phyloP scores from a whole-genome alignment of 2,797 vertebrate species.

The Galagoides demidoff region DNA sequence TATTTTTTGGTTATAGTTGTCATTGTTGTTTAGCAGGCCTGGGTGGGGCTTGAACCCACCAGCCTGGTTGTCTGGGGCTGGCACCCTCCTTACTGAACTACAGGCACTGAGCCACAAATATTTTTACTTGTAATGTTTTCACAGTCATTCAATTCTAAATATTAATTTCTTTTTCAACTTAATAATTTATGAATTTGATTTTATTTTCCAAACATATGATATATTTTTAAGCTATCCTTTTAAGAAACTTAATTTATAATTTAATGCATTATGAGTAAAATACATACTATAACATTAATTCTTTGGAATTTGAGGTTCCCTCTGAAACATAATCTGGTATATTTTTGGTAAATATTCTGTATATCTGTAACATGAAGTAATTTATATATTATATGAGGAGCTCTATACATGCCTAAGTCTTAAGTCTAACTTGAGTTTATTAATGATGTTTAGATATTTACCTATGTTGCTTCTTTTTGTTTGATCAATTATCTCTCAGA shows the following conservation, averaged over 20 bases:
- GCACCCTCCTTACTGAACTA: too few relatives aligned
- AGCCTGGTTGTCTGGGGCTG: too few relatives aligned
- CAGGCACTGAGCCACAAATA: too few relatives aligned
- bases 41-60: too few relatives aligned
- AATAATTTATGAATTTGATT: background rate
- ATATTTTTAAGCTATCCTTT: background rate
- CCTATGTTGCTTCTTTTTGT: background rate
- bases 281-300: background rate
- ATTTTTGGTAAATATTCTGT: constrained; percentile 36
- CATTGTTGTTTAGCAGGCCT: too few relatives aligned
- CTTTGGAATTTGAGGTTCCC: background rate
- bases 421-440: background rate
- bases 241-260: background rate
- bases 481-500: background rate
- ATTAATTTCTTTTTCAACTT: constrained; percentile 5
- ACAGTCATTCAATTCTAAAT: background rate
- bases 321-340: constrained; percentile 26
- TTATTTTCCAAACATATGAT: constrained; percentile 1
- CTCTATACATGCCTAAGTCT: background rate
- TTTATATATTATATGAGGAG: background rate
- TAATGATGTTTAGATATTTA: background rate
- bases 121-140: background rate
- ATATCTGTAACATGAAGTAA: background rate
- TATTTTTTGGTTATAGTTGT: too few relatives aligned
- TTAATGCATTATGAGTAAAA: constrained; percentile 13